These are phyloP conservation scores for Axis porcinus DNA, from an alignment of 2,113 vertebrate genomes.

Conservation along the genomic window DNA sequence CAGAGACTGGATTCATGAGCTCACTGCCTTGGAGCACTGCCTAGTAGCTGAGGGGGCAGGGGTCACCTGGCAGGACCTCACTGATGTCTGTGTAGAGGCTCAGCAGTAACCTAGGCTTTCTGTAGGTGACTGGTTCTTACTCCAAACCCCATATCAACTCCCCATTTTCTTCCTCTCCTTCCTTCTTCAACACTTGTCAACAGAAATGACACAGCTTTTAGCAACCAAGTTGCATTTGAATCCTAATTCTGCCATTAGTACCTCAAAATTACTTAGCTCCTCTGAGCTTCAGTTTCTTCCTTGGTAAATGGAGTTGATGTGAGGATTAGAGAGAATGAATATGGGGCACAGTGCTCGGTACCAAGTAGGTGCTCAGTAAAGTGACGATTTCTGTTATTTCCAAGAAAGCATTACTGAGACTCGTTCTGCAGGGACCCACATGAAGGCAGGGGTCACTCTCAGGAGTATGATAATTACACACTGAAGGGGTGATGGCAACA, in stretches of 20 bases:
- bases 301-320: not conserved
- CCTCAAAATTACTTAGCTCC: not conserved
- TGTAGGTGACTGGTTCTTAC: not conserved
- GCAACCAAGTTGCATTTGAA: not conserved
- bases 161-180: not conserved
- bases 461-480: too few species aligned
- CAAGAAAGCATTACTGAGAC: not conserved
- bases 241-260: not conserved
- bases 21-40: fast-evolving
- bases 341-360: fast-evolving
- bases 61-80: not conserved
- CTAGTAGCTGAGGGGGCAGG: too few species aligned
- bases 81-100: not conserved
- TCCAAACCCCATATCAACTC: not conserved
- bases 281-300: not conserved
- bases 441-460: not conserved
- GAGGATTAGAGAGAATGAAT: not conserved
- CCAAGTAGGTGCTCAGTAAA: not conserved
- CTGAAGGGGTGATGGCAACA: not conserved
- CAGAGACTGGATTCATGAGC: not conserved
- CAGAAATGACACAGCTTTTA: not conserved
- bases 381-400: not conserved
- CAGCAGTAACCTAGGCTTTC: fast-evolving
- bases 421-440: not conserved
- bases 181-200: not conserved